Evolutionary conservation across 1,140 invertebrate genomes (phyloP).

Genomic region (Adelges cooleyi): DNA sequence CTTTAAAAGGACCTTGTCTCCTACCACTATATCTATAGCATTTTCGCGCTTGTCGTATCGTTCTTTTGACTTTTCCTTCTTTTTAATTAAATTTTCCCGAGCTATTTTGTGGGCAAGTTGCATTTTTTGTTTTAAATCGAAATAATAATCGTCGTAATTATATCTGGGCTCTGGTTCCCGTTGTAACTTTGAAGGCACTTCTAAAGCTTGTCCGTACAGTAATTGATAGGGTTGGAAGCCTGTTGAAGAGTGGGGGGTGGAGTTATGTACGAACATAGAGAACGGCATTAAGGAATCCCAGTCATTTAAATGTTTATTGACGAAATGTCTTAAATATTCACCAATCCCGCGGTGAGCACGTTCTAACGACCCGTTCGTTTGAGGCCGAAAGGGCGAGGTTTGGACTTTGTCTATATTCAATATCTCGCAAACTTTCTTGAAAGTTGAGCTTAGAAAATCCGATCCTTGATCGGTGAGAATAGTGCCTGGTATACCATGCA

Average conservation of each 20-base stretch:
- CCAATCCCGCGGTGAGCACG: too few species aligned
- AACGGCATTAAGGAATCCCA: too few species aligned
- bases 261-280: too few species aligned
- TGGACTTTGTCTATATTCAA: too few species aligned
- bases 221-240: too few species aligned
- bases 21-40: conserved; percentile 30
- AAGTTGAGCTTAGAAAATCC: conserved; percentile 35
- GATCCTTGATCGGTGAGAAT: conserved; percentile 37
- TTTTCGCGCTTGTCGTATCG: conserved; percentile 35
- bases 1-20: conserved; percentile 18
- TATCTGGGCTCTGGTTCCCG: not conserved
- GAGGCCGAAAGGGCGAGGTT: too few species aligned
- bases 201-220: not conserved
- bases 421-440: too few species aligned
- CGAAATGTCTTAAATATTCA: too few species aligned
- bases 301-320: too few species aligned
- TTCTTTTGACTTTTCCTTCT: conserved; percentile 35
- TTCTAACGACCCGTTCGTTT: too few species aligned
- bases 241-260: too few species aligned
- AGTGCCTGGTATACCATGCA: conserved; percentile 36
- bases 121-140: conserved; percentile 33
- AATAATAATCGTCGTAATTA: conserved; percentile 2
- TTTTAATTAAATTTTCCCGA: conserved; percentile 32
- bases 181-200: not conserved
- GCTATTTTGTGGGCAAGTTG: conserved; percentile 35